Base-by-base conservation (phyloP, 2,113 vertebrate species). In the Columba livia region DNA sequence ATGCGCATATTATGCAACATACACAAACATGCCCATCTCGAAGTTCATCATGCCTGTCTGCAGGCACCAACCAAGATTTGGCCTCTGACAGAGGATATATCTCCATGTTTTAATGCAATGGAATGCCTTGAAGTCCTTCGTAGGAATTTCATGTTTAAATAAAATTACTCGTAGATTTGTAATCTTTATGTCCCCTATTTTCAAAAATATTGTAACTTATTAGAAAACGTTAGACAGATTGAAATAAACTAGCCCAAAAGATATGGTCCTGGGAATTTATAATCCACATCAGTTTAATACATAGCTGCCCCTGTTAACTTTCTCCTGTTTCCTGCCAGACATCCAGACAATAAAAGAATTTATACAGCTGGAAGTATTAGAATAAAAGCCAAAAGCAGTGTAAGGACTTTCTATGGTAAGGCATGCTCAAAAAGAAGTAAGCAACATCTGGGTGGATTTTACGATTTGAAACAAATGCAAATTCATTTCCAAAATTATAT, bases 261-360 rank as follows among this genome's bases (percentile, higher is more conserved):
- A 97, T 89, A 93, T 1, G 65, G 85, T 92, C 86, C 97, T 98
- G 97, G 93, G 95, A 98, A 97, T 79, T 96, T 97, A 97, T 92
- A 97, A 89, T 95, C 94, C 96, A 97, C 97, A 98, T 97, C 96
- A 97, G 95, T 97, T 97, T 96, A 97, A 97, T 91, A 93, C 85
- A 95, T 89, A 96, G 96, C 91, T 97, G 97, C 96, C 97, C 97
- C 97, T 97, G 97, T 94, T 98, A 97, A 97, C 98, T 97, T 98
- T 98, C 97, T 97, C 96, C 97, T 97, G 96, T 93, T 98, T 98
- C 98, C 98, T 98, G 98, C 97, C 98, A 99, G 98, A 98, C 98
- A 98, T 97, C 98, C 98, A 98, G 98, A 98, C 98, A 98, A 98
- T 98, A 97, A 98, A 99, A 98, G 98, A 98, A 99, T 98, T 98